Base-by-base conservation (phyloP, 1,140 invertebrate species). In the Sitobion miscanthi region DNA sequence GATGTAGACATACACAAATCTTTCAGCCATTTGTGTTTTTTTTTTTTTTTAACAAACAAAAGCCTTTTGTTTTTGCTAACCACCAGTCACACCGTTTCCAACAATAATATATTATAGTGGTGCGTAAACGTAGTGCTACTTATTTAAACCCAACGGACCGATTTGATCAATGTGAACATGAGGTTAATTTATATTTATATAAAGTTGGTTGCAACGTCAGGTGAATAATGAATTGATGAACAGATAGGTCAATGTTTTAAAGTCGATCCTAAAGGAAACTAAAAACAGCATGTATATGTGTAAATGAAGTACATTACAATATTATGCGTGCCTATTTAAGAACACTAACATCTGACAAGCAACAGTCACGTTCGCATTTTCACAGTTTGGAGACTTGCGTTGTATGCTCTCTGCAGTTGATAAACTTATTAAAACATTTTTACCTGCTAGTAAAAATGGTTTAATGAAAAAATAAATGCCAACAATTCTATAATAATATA, bases 151-250 rank as follows among this genome's bases (percentile, higher is more conserved):
- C n/a, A n/a, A 17, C 30, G n/a, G n/a, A n/a, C 62, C 62, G 62
- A 30, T 69, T 69, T 30, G 62, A 69, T 69, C 25, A 30, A 69
- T 69, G 62, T 30, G 30, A 30, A n/a, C 30, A 69, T 11, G 25
- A 30, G 62, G 62, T 69, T 69, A 69, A 69, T 69, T 69, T 69
- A 69, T 69, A 69, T 30, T 77, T 77, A n/a, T 77, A 77, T 77
- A n/a, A n/a, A 77, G 30, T 77, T n/a, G 21, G 30, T n/a, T 17
- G 30, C 9, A n/a, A 69, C 30, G 9, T 35, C 14, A 17, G 30
- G 62, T 77, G 62, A n/a, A 77, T 77, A 17, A 77, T n/a, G 30
- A n/a, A 77, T n/a, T 17, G 14, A n/a, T 77, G 11, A n/a, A 14
- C 62, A 17, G 62, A 77, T n/a, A n/a, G 11, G 30, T n/a, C n/a